These are phyloP conservation scores for Drosophila parvula DNA, from an alignment of 1,140 invertebrate genomes.

Conservation along the genomic window DNA sequence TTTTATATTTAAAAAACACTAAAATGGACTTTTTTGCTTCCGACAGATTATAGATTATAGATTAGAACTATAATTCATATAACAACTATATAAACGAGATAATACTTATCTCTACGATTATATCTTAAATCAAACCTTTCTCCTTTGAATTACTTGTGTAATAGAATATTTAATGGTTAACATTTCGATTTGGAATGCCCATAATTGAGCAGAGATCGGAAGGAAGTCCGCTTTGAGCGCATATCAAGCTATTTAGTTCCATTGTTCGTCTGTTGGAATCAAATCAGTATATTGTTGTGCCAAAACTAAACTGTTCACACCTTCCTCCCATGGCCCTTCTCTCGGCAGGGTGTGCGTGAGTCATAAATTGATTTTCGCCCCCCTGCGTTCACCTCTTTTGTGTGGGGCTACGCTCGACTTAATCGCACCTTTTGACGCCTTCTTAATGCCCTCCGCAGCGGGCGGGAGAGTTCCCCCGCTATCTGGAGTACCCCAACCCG, in stretches of 20 bases:
- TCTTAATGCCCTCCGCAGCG: constrained; percentile 34
- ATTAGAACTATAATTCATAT: too few relatives aligned
- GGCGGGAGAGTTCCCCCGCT: background rate
- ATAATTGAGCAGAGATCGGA: background rate
- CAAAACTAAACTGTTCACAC: constrained; percentile 52
- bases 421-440: constrained; percentile 73
- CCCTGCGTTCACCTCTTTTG: constrained; percentile 15
- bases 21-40: background rate
- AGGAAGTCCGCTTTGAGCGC: background rate
- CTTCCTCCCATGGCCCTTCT: background rate
- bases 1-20: background rate
- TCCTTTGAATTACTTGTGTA: background rate
- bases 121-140: background rate
- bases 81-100: background rate
- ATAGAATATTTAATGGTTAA: background rate
- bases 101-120: background rate
- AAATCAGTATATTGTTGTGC: constrained; percentile 37
- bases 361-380: constrained; percentile 66
- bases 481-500: background rate
- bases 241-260: constrained; percentile 27
- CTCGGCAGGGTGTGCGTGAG: constrained; percentile 37
- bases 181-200: background rate
- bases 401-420: constrained; percentile 43
- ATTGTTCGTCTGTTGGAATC: constrained; percentile 19
- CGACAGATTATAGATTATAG: too few relatives aligned